phyloP scores from a whole-genome alignment of 2,113 vertebrate genomes.

The Pelobates fuscus region DNA sequence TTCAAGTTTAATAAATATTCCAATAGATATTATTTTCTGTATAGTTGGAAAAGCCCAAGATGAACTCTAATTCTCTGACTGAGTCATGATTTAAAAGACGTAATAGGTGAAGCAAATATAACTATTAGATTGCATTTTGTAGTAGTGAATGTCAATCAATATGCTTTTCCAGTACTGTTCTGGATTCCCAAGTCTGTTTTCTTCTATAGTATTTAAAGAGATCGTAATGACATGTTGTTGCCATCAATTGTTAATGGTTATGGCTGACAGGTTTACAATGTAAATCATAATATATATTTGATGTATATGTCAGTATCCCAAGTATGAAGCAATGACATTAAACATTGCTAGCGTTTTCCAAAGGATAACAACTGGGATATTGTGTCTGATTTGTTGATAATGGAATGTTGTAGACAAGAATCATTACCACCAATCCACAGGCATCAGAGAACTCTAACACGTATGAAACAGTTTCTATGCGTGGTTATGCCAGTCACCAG shows the following conservation, averaged over 20 bases:
- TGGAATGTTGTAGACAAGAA: slow-evolving; percentile 44
- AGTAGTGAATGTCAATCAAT: too few species aligned
- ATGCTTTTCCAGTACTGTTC: too few species aligned
- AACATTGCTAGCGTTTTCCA: not conserved
- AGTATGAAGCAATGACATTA: not conserved
- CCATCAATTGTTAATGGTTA: not conserved
- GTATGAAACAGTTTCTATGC: slow-evolving; percentile 22
- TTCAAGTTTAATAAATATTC: too few species aligned
- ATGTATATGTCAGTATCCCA: not conserved
- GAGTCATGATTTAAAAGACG: too few species aligned
- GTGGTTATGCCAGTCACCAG: slow-evolving; percentile 37
- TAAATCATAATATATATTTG: not conserved
- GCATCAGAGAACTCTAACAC: slow-evolving; percentile 8
- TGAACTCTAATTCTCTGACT: too few species aligned
- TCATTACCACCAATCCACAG: slow-evolving; percentile 24
- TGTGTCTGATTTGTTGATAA: slow-evolving; percentile 17
- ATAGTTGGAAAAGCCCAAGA: too few species aligned
- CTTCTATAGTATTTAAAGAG: not conserved
- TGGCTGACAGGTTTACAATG: not conserved
- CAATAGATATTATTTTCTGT: too few species aligned
- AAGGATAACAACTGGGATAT: slow-evolving; percentile 13
- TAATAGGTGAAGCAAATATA: too few species aligned
- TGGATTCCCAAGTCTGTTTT: too few species aligned
- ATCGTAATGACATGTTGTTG: not conserved
- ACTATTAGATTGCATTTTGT: too few species aligned